Conservation (phyloP, 2,888 invertebrate species). For the Tipula confusa region DNA sequence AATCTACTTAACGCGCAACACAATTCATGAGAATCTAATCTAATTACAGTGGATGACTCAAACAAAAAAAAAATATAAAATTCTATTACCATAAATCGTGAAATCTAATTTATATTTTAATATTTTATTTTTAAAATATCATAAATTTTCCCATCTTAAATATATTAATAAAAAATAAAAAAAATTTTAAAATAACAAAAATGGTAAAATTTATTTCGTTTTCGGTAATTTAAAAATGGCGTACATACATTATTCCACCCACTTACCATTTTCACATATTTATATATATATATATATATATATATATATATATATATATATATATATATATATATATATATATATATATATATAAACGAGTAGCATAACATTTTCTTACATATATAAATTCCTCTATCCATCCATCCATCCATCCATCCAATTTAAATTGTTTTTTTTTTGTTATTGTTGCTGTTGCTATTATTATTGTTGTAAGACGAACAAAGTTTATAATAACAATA, state of each 20-base stretch:
- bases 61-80: neutral
- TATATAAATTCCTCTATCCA: neutral
- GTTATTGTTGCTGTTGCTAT: neutral
- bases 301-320: too few species aligned
- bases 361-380: neutral
- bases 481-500: neutral
- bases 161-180: neutral
- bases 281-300: too few species aligned
- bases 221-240: neutral
- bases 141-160: slow-evolving; percentile 20
- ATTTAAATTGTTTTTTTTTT: neutral
- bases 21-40: neutral
- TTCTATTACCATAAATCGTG: neutral
- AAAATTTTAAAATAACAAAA: neutral
- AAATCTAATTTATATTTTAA: neutral
- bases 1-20: slow-evolving; percentile 3
- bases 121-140: neutral
- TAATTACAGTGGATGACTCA: slow-evolving; percentile 12
- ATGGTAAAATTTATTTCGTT: neutral
- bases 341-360: too few species aligned
- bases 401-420: slow-evolving; percentile 12
- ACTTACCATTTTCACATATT: neutral
- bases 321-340: too few species aligned
- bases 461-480: neutral
- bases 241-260: neutral